These are phyloP conservation scores for Himalopsyche kuldschensis DNA, from an alignment of 2,888 invertebrate species.

Conservation along the genomic window DNA sequence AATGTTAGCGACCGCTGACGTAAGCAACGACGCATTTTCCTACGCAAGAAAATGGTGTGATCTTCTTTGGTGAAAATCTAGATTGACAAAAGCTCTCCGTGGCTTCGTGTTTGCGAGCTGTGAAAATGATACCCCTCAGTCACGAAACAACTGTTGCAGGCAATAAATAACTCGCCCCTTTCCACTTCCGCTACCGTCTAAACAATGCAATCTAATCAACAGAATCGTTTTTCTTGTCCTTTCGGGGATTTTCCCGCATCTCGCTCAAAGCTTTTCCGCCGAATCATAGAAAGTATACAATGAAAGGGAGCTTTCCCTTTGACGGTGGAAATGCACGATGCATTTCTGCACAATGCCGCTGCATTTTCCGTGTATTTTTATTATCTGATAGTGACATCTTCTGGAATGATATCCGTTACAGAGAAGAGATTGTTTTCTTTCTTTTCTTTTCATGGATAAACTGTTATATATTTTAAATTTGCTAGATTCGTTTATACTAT, in stretches of 20 bases:
- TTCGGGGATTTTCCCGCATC: conserved; percentile 6
- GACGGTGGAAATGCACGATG: neutral
- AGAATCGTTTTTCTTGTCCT: conserved; percentile 9
- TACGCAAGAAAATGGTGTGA: no score
- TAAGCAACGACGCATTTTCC: no score
- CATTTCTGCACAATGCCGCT: neutral
- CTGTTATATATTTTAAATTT: no score
- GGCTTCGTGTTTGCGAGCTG: neutral
- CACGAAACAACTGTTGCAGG: neutral
- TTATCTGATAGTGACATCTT: no score
- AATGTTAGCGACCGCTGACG: no score
- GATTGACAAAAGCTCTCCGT: neutral
- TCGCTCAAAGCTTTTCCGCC: neutral
- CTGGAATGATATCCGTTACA: no score
- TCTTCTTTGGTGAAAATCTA: neutral
- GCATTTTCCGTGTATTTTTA: neutral
- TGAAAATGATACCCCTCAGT: neutral
- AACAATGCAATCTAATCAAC: conserved; percentile 25
- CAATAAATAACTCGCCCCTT: conserved; percentile 3
- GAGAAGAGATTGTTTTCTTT: no score
- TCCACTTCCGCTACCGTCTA: neutral
- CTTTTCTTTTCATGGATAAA: no score
- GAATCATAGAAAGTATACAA: neutral
- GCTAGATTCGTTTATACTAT: no score
- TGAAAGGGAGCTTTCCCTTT: neutral